Evolutionary conservation across 2,113 vertebrate genomes (phyloP).

Genomic region (Felis chaus): DNA sequence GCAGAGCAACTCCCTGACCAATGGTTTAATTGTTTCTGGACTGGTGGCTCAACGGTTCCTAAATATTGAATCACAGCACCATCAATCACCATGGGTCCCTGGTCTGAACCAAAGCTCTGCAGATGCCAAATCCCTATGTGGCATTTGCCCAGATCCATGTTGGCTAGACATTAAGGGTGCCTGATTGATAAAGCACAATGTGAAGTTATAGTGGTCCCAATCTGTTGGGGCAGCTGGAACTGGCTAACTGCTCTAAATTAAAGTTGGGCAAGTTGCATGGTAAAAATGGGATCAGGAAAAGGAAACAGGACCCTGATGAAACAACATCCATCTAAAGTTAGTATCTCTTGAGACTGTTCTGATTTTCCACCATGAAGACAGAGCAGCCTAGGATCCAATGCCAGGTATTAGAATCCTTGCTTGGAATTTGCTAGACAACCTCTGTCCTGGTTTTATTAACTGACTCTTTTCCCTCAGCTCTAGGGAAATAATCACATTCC

Average conservation of each 20-base stretch:
- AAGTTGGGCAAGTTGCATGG: neutral
- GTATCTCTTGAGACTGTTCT: neutral
- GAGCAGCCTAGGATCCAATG: neutral
- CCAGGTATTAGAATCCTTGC: neutral
- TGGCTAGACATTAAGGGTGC: neutral
- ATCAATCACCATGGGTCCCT: neutral
- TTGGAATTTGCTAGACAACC: neutral
- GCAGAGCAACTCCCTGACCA: conserved; percentile 47
- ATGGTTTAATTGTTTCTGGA: conserved; percentile 56
- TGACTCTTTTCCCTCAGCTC: neutral
- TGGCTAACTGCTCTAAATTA: neutral
- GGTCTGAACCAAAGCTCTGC: neutral
- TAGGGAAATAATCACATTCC: neutral
- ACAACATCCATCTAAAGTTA: neutral
- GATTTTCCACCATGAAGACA: neutral
- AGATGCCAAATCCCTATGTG: neutral
- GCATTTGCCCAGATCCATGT: neutral
- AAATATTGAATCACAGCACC: neutral
- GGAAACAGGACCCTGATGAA: neutral
- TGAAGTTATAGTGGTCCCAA: neutral
- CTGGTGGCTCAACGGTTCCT: neutral
- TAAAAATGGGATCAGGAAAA: neutral
- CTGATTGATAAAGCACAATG: neutral
- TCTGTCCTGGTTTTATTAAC: neutral
- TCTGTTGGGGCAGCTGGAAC: neutral